These are phyloP conservation scores for Drosophila pectinifera DNA, from an alignment of 1,140 invertebrate species.

Conservation along the genomic window DNA sequence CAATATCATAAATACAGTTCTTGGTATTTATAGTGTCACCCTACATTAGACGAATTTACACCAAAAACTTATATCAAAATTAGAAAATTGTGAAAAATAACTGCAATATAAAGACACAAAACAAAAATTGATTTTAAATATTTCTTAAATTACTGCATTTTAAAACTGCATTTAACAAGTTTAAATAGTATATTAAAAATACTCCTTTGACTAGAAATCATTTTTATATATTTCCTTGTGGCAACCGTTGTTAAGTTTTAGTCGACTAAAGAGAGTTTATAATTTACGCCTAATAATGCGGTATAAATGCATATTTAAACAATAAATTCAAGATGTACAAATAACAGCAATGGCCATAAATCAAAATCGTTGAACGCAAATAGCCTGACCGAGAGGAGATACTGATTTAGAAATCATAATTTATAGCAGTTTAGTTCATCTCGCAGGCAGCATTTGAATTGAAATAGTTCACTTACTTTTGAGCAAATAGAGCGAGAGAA, in stretches of 20 bases:
- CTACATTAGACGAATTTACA: not conserved
- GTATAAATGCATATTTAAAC: not conserved
- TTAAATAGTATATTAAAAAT: not conserved
- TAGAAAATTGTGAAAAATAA: not conserved
- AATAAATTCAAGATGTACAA: slow-evolving; percentile 21
- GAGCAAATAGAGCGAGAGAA: not conserved
- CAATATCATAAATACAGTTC: not conserved
- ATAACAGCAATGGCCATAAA: slow-evolving; percentile 13
- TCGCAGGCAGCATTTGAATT: not conserved
- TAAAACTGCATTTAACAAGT: no score
- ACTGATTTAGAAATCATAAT: slow-evolving; percentile 1
- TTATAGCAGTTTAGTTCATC: not conserved
- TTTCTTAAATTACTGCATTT: not conserved
- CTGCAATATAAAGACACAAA: no score
- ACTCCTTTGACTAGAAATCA: no score
- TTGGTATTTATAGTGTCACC: no score
- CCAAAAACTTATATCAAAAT: not conserved
- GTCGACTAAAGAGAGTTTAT: not conserved
- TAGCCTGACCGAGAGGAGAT: not conserved
- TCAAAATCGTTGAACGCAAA: slow-evolving; percentile 15
- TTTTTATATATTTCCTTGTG: not conserved
- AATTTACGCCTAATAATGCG: not conserved
- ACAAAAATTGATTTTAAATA: not conserved
- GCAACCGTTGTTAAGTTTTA: not conserved
- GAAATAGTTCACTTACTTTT: slow-evolving; percentile 1